phyloP scores from a whole-genome alignment of 1,140 invertebrate species.

The Bombus superbus region DNA sequence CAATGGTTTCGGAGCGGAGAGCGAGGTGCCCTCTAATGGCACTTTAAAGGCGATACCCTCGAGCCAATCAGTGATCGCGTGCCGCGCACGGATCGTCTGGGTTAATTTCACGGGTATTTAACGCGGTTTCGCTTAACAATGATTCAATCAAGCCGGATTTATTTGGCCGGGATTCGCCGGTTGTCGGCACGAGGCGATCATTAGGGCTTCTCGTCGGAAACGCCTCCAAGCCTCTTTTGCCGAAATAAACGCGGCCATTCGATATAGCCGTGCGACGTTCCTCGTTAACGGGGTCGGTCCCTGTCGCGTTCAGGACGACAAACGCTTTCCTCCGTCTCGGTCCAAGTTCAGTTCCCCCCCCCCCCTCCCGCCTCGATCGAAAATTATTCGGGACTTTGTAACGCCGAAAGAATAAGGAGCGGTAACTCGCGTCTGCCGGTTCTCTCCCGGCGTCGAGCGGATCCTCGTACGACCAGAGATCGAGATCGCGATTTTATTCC shows the following conservation, averaged over 20 bases:
- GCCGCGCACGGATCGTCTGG: conserved; percentile 64
- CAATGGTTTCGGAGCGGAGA: conserved; percentile 48
- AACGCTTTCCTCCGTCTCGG: neutral
- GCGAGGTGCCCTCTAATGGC: conserved; percentile 60
- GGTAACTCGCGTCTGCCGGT: too few species aligned
- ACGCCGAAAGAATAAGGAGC: too few species aligned
- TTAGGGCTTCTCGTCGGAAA: conserved; percentile 67
- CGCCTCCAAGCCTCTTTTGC: conserved; percentile 67
- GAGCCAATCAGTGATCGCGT: conserved; percentile 74
- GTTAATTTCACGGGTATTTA: conserved; percentile 83
- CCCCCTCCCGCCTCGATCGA: too few species aligned
- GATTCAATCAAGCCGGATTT: conserved; percentile 80
- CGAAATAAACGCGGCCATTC: conserved; percentile 41
- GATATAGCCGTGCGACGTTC: conserved; percentile 1
- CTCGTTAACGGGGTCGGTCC: conserved; percentile 12
- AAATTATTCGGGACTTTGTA: neutral
- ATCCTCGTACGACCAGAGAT: neutral
- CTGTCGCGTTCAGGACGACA: neutral
- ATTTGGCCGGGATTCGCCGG: conserved; percentile 64
- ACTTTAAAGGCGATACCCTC: conserved; percentile 73
- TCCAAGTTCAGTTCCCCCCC: neutral
- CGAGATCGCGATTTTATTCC: neutral
- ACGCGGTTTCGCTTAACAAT: conserved; percentile 76
- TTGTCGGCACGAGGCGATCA: conserved; percentile 70
- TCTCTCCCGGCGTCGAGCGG: too few species aligned